A percentile compares a stretch with the other conserved stretches of the same genome.
Evolutionary conservation across 2,113 vertebrate species (phyloP).

Genomic region (Chamaea fasciata): DNA sequence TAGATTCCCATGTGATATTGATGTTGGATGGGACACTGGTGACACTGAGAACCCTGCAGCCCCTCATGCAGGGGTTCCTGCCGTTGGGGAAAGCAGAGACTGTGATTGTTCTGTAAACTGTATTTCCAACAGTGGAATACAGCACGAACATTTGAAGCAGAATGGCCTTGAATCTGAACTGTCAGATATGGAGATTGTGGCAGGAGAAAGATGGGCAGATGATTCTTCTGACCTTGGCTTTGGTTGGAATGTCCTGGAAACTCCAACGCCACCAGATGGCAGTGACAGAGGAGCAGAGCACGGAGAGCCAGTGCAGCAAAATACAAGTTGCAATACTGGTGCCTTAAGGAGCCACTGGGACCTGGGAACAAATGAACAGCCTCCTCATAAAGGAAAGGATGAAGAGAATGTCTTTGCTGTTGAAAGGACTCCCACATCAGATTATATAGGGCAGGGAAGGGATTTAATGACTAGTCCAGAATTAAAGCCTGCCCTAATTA

Average conservation of each 20-base stretch:
- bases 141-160: background rate
- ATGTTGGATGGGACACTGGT: background rate
- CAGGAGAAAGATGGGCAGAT: background rate
- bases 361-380: background rate
- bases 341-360: background rate
- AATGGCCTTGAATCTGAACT: background rate
- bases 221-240: background rate
- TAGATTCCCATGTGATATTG: background rate
- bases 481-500: slow-evolving; percentile 10
- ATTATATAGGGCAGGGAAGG: background rate
- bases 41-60: background rate
- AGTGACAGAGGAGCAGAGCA: background rate
- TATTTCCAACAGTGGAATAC: background rate
- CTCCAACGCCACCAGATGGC: background rate
- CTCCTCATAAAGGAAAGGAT: background rate
- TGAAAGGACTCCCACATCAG: background rate
- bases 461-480: background rate
- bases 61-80: background rate
- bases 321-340: background rate
- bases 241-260: background rate
- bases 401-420: background rate
- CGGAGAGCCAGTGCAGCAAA: background rate
- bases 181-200: background rate
- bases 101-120: background rate
- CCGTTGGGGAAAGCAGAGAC: slow-evolving; percentile 13